Percentiles rank a stretch among this genome's conserved stretches.
These are phyloP conservation scores for Myrmophylax atrothorax DNA, from an alignment of 2,113 vertebrate species.

Conservation along the genomic window DNA sequence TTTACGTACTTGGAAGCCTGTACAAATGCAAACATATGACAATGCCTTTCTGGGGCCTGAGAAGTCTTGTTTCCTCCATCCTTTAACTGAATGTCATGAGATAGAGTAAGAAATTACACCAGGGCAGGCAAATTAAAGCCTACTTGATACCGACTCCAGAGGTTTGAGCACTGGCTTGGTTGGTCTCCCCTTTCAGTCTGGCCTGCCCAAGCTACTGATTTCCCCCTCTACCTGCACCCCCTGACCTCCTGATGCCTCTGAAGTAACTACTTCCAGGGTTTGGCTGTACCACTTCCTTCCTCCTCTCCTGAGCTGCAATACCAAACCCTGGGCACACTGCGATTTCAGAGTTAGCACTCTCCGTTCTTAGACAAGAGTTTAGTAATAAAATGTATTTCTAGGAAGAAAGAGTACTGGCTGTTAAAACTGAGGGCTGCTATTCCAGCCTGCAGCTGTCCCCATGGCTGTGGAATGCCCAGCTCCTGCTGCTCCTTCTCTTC, in stretches of 20 bases:
- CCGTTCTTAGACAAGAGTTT: background rate
- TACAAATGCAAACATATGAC: accelerated
- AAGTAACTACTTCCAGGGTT: accelerated
- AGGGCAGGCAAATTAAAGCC: background rate
- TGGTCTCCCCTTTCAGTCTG: background rate
- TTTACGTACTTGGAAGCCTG: background rate
- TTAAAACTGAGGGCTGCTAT: background rate
- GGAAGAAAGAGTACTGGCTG: background rate
- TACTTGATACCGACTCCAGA: background rate
- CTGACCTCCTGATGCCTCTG: background rate
- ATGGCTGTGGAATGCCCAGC: accelerated
- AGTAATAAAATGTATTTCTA: background rate
- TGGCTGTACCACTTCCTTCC: background rate
- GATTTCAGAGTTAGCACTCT: background rate
- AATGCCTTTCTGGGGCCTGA: background rate
- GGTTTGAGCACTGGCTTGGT: background rate
- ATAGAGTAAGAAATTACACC: background rate
- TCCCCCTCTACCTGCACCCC: background rate
- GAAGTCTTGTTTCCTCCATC: background rate
- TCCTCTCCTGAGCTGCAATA: background rate
- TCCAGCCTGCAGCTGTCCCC: accelerated
- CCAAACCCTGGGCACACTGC: background rate
- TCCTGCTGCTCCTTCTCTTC: background rate
- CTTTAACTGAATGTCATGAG: background rate
- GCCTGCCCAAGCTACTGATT: background rate